Percentiles rank a stretch among this genome's conserved stretches.
These are phyloP conservation scores for Aramus guarauna DNA, from an alignment of 2,113 vertebrate genomes.

Conservation along the genomic window DNA sequence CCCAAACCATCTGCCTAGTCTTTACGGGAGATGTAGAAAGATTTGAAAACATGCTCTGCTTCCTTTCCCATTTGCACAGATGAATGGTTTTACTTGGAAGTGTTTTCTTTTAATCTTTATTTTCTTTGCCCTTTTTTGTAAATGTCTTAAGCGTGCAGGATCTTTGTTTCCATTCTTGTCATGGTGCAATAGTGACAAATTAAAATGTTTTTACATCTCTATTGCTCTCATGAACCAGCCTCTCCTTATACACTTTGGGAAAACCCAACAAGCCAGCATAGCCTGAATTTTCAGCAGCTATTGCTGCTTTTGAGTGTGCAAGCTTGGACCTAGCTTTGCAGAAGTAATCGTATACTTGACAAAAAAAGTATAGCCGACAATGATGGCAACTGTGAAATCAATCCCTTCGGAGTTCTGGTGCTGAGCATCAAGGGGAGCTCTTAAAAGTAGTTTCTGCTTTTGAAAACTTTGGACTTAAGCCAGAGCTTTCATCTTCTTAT, in stretches of 20 bases:
- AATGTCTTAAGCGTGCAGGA: not conserved
- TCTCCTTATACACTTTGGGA: not conserved
- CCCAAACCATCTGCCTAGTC: not conserved
- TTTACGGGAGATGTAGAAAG: not conserved
- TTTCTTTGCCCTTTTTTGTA: not conserved
- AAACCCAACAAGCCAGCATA: not conserved
- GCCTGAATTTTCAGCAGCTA: not conserved
- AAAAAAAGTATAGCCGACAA: not conserved
- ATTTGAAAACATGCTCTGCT: not conserved
- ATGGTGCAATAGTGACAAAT: not conserved
- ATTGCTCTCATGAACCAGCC: not conserved
- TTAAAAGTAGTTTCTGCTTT: constrained; percentile 30
- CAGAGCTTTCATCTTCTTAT: constrained; percentile 56
- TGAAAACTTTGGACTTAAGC: constrained; percentile 41
- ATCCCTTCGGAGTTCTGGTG: not conserved
- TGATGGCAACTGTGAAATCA: not conserved
- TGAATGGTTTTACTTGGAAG: not conserved
- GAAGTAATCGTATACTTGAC: not conserved
- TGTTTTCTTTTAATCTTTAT: not conserved
- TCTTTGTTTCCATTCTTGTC: not conserved
- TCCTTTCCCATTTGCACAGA: not conserved
- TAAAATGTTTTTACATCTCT: not conserved
- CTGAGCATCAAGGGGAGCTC: not conserved
- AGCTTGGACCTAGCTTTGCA: not conserved
- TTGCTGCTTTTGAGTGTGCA: not conserved